Evolutionary conservation across 2,888 invertebrate genomes (phyloP).

Genomic region (Torymus aiolomorphi): DNA sequence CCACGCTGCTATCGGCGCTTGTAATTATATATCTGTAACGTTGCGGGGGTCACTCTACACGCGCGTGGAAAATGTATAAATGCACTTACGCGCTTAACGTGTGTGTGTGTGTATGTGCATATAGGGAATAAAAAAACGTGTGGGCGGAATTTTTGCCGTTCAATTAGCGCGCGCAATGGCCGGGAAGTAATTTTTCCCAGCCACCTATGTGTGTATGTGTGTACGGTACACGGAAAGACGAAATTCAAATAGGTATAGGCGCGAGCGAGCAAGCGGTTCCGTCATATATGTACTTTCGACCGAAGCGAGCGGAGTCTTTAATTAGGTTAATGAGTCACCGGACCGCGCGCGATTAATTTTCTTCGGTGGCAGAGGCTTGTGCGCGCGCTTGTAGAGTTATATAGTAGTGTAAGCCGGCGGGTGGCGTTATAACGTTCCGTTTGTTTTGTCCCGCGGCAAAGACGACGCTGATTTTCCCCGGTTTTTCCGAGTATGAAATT

Average conservation of each 20-base stretch:
- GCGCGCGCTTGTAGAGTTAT: too few species aligned
- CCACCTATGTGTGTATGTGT: background rate
- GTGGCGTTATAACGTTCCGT: too few species aligned
- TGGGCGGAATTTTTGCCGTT: background rate
- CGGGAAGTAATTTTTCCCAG: too few species aligned
- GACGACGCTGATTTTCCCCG: background rate
- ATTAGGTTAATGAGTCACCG: constrained; percentile 36
- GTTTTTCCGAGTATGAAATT: too few species aligned
- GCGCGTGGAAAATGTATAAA: too few species aligned
- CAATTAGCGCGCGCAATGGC: constrained; percentile 20
- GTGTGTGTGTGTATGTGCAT: too few species aligned
- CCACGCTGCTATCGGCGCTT: too few species aligned
- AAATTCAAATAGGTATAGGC: constrained; percentile 17
- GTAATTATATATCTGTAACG: too few species aligned
- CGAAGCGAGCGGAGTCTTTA: background rate
- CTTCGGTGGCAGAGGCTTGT: background rate
- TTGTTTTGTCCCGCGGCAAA: background rate
- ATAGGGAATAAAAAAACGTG: too few species aligned
- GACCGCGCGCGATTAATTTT: constrained; percentile 36
- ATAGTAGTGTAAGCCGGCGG: too few species aligned
- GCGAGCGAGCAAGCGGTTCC: background rate
- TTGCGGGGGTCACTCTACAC: too few species aligned
- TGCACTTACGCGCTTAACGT: too few species aligned
- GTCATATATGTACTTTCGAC: background rate
- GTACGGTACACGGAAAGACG: background rate